These are phyloP conservation scores for Phymastichus coffea DNA, from an alignment of 1,140 invertebrate genomes.

Conservation along the genomic window DNA sequence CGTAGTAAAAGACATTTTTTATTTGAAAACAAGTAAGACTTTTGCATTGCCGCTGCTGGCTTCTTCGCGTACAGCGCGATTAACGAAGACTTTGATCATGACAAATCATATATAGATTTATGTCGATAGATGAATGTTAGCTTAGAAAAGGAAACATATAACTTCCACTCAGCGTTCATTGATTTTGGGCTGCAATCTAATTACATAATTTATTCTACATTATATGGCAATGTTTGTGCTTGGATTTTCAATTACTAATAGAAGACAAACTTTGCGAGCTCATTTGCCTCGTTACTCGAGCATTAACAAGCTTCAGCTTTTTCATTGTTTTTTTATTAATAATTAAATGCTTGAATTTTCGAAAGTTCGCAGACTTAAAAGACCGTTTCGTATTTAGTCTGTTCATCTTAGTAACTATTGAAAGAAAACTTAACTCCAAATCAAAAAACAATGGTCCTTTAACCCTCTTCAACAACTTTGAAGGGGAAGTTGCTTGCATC, in stretches of 20 bases:
- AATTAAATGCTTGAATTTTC: constrained; percentile 10
- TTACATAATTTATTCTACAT: too few relatives aligned
- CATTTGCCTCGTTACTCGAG: constrained; percentile 8
- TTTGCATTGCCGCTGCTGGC: not conserved
- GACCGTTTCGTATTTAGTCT: constrained; percentile 9
- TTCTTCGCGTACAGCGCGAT: not conserved
- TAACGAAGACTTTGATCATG: not conserved
- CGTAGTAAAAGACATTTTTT: constrained; percentile 30
- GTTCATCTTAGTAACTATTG: too few relatives aligned
- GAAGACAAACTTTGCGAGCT: too few relatives aligned
- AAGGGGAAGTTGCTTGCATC: constrained; percentile 32
- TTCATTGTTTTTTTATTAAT: not conserved
- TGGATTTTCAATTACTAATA: not conserved
- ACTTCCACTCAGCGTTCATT: too few relatives aligned
- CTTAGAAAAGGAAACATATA: constrained; percentile 1
- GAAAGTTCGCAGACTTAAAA: constrained; percentile 22
- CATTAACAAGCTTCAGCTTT: constrained; percentile 15
- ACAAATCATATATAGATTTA: not conserved
- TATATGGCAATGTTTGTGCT: not conserved
- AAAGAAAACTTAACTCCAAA: not conserved
- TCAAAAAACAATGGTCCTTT: constrained; percentile 14
- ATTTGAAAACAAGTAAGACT: not conserved
- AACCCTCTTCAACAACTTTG: not conserved
- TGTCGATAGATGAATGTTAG: not conserved
- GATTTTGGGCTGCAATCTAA: too few relatives aligned